Base-by-base conservation (phyloP, 1,140 invertebrate genomes). In the Apocrypta bakeri region DNA sequence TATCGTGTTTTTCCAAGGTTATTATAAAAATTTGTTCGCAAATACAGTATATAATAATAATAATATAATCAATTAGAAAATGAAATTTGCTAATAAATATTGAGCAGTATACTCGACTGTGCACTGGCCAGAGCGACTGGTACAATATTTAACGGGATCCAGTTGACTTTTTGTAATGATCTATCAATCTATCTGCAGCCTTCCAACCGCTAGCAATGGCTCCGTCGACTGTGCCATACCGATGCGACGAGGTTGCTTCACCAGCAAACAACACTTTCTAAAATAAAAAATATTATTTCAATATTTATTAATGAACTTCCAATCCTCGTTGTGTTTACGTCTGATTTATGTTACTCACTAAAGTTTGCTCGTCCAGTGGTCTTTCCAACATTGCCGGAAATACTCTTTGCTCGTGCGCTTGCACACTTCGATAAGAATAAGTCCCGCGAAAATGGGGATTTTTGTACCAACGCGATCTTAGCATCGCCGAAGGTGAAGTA, bases 211-310 rank as follows among this genome's bases (percentile, higher is more conserved):
- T 93, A 87, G 95, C 94, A 1, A 96, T 90, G 1, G 96, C 96
- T 6, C 96, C 96, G 88, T 97, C 96, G 3, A 95, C 96, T 1
- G 95, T 95, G 4, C 94, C 95, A 88, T 95, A 96, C 87, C 92
- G 94, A 85, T 94, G 90, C 27, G 93, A 88, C 82, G 94, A 94
- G 0, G 95, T 94, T 0, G 95, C 94, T 89, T 95, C 95, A 0
- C 95, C 95, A 27, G 94, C 95, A 86, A 96, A 96, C 82, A 94
- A 92, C 1, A 96, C 85, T 6, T 88, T 27, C 87, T 87, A n/a
- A 82, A 75, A 75, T 0, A 29, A 9, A 75, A 37, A 64, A 73
- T 29, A 81, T 76, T 17, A 71, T 68, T 27, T 69, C 63, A 24
- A 4, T 14, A 25, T 63, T 66, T 61, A 64, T 71, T 78, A 17